Percentiles rank a stretch among this genome's conserved stretches.
Conservation (phyloP, 2,113 vertebrate species). For the Marmota monax region DNA sequence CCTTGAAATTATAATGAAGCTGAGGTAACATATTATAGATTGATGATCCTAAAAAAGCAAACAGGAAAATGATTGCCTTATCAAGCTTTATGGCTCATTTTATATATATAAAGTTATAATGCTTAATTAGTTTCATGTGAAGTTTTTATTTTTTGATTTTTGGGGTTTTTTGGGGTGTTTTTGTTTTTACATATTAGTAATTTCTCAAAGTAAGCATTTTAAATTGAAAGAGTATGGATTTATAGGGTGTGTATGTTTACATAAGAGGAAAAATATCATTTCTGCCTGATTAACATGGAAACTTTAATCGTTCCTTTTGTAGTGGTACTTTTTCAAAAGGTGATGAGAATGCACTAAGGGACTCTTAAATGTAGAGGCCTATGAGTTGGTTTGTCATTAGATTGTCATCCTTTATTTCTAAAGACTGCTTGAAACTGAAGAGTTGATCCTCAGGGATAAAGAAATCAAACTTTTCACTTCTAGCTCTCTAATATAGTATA, state of each 20-base stretch:
- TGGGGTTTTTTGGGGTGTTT: not conserved
- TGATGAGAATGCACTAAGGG: not conserved
- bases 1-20: slow-evolving; percentile 40
- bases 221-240: not conserved
- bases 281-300: not conserved
- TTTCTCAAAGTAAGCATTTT: slow-evolving; percentile 1
- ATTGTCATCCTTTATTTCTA: not conserved
- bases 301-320: not conserved
- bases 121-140: not conserved
- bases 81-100: not conserved
- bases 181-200: not conserved
- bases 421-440: not conserved
- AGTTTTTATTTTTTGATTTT: not conserved
- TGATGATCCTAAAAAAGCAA: not conserved
- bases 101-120: not conserved
- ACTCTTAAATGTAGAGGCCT: not conserved
- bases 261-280: not conserved
- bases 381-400: not conserved
- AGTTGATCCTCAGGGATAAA: not conserved
- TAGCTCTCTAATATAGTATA: not conserved
- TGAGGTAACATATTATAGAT: not conserved
- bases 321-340: not conserved
- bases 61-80: not conserved
- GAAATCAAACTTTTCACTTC: not conserved
- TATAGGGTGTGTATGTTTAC: not conserved